Evolutionary conservation across 2,888 invertebrate species (phyloP), one percentile per base, ranked within the genome.

Genomic region (Melanchra persicariae): DNA sequence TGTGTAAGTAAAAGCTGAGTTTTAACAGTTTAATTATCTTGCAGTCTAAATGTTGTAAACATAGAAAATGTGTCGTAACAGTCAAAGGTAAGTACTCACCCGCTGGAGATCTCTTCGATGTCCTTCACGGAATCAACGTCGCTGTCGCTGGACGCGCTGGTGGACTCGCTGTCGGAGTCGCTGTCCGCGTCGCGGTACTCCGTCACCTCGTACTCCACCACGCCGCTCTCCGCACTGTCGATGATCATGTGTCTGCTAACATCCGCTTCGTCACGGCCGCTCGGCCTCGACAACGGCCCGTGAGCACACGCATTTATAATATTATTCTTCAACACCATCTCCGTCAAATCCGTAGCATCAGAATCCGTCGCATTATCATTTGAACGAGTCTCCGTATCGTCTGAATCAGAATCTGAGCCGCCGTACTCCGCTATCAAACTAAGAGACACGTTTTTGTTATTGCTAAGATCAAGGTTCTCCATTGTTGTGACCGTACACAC

Each of bases 231-330:
- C 30, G 89, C 89, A 83, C 90, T 92, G 86, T 96, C 95, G 84
- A 96, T 95, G 64, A 96, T 95, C 95, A 96, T 96, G 74, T 95
- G 94, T 77, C 94, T 91, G 8, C 90, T 91, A 24, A 91, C 89
- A 77, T 93, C 93, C 55, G 89, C 91, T 65, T 93, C 93, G 77
- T 91, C 91, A 60, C 86, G 82, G 40, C 73, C 86, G 58, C 82
- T 88, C 61, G 90, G 84, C 69, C 91, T 86, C 66, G 93, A 91
- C 82, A 94, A 76, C 7, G 96, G 96, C 7, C 96, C 96, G 84
- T 96, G 96, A 76, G 95, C 94, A 82, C 95, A 95, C 49, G 96
- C 96, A 79, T 96, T 96, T 81, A 96, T 96, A 65, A 96, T 95
- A 79, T 96, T 96, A 89, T 96, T 95, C 81, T 95, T 96, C 74